Conservation (phyloP, 2,888 invertebrate species). For the Drosophila maculinotata region DNA sequence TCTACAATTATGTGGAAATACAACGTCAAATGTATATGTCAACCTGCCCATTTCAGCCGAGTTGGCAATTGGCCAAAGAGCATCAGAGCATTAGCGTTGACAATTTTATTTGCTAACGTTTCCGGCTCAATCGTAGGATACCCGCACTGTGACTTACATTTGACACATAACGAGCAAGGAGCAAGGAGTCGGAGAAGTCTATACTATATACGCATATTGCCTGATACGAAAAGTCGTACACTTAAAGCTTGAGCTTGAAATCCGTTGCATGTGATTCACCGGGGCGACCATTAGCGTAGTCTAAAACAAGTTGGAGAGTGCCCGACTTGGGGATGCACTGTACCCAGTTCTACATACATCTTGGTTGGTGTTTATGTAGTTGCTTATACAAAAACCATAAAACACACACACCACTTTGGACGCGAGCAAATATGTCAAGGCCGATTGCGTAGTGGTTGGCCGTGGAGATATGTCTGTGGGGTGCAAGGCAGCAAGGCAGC, state of each 20-base stretch:
- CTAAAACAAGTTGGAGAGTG: neutral
- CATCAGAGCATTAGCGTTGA: slow-evolving; percentile 1
- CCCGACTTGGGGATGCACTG: neutral
- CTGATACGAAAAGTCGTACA: slow-evolving; percentile 3
- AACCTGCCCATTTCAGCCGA: neutral
- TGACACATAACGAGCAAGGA: neutral
- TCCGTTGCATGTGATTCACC: slow-evolving; percentile 5
- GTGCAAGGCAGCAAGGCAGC: slow-evolving; percentile 1
- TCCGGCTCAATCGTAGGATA: neutral
- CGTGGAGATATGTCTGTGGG: neutral
- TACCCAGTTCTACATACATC: neutral
- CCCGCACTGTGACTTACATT: neutral
- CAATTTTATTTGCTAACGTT: slow-evolving; percentile 2
- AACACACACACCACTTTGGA: neutral
- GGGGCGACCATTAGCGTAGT: too few species aligned
- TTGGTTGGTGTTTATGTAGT: too few species aligned
- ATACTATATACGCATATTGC: slow-evolving; percentile 4
- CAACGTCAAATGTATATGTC: neutral
- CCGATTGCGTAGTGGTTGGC: slow-evolving; percentile 4
- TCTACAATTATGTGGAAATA: too few species aligned
- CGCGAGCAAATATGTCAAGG: slow-evolving; percentile 15
- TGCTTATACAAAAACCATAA: neutral
- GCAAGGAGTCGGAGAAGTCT: neutral
- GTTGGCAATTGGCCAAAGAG: slow-evolving; percentile 7
- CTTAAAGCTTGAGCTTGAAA: neutral